Percentiles rank a stretch among this genome's conserved stretches.
Evolutionary conservation across 35 echinoderm and acorn worm genomes (phyloP).

Genomic region (Apostichopus californicus): DNA sequence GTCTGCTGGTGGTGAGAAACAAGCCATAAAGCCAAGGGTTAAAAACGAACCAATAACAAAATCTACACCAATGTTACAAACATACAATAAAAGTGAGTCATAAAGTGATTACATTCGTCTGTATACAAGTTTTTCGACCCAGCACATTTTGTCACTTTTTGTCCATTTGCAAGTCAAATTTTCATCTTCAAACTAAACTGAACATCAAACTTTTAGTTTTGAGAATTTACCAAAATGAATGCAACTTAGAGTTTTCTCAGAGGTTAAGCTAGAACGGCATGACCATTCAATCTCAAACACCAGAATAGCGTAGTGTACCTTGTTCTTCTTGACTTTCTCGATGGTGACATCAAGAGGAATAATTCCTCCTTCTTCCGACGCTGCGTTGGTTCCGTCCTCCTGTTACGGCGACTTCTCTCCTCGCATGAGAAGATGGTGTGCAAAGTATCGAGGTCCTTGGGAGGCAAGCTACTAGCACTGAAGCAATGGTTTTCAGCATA

Average conservation of each 20-base stretch:
- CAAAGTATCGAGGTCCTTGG: conserved; percentile 49
- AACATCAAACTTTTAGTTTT: no score
- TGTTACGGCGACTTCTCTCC: conserved; percentile 28
- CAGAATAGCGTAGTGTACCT: neutral
- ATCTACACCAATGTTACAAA: neutral
- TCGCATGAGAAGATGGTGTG: conserved; percentile 55
- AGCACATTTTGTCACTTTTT: no score
- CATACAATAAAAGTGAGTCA: no score
- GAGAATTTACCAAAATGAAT: no score
- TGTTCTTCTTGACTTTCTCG: conserved; percentile 70
- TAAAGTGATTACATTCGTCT: no score
- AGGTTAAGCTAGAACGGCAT: no score
- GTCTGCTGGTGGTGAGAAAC: neutral
- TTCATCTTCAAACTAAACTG: no score
- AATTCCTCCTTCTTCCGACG: conserved; percentile 52
- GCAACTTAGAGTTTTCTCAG: no score
- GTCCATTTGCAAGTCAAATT: no score
- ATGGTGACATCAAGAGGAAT: conserved; percentile 78
- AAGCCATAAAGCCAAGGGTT: neutral
- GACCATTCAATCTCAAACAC: neutral
- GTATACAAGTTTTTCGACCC: no score
- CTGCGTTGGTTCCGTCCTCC: neutral
- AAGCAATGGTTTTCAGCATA: conserved; percentile 60
- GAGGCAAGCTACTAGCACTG: conserved; percentile 50
- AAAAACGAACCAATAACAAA: neutral